phyloP scores from a whole-genome alignment of 2,113 vertebrate species.

The Variabilichromis moorii region DNA sequence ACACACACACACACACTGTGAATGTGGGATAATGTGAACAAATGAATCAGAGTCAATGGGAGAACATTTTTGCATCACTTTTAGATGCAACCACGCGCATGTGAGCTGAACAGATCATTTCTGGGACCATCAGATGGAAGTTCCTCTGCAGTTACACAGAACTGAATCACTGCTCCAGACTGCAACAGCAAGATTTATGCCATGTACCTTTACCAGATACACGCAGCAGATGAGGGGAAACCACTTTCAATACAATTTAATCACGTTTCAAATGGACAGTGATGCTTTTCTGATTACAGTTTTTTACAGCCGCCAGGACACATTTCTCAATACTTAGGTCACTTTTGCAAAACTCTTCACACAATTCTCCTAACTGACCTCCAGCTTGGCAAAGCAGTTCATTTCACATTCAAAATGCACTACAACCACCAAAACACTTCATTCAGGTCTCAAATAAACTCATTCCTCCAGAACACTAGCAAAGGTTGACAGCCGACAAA shows the following conservation, averaged over 20 bases:
- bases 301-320: no score
- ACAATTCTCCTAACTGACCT: no score
- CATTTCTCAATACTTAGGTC: no score
- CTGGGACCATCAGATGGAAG: neutral
- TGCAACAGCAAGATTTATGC: neutral
- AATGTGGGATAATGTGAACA: constrained; percentile 3
- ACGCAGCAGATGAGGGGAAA: neutral
- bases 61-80: neutral
- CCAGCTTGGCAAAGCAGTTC: no score
- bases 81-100: neutral
- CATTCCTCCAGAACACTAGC: no score
- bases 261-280: neutral
- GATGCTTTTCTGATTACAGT: neutral
- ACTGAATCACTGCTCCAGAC: neutral
- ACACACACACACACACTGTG: neutral
- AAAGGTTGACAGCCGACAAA: no score
- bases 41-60: constrained; percentile 5
- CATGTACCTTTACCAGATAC: neutral
- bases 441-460: no score
- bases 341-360: no score
- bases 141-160: neutral
- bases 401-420: no score
- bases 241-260: neutral
- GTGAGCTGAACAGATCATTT: neutral
- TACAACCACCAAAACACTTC: no score